Base-by-base conservation (phyloP, 2,888 invertebrate species). In the Crioceris asparagi region DNA sequence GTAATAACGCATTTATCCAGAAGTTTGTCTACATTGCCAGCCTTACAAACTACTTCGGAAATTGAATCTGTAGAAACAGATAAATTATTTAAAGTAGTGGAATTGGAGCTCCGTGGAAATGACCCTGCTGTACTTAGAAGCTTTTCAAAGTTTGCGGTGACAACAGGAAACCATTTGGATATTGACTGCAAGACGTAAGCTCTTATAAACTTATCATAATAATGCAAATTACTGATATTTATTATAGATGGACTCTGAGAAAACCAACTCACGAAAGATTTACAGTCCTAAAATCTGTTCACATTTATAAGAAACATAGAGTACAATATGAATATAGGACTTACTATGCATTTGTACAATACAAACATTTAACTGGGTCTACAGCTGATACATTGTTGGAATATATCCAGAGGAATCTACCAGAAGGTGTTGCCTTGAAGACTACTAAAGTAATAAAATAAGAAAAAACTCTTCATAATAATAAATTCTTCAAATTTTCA, bases 241-340 rank as follows among this genome's bases (percentile, higher is more conserved):
- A 16, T 72, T 74, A 32, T 65, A 92, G 91, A 50, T 79, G 77
- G 74, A 75, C 78, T 17, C 72, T 78, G 26, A 69, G 74, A 32
- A 85, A 83, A 67, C 71, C 85, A 2, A 67, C 75, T 39, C 80
- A 86, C 52, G 77, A 84, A 47, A 73, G 88, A 36, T 75, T 78
- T 56, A 87, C 88, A 1, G 67, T 96, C 7, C 69, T 96, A 4
- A 86, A 86, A 60, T 86, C 88, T 29, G 86, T 86, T 21, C 88
- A 88, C 60, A 82, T 91, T 49, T 81, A 84, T 59, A 92, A 92
- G 61, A 96, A 96, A 55, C 92, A 94, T 64, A 75, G 81, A 57
- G 90, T 91, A 0, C 96, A 97, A 57, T 98, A 98, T 64, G 98
- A 98, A 69, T 75, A 83, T 12, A 74, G 97, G 50, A 97, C 97